Conservation (phyloP, 2,888 invertebrate genomes). For the Eueremaeus valkanovi region DNA sequence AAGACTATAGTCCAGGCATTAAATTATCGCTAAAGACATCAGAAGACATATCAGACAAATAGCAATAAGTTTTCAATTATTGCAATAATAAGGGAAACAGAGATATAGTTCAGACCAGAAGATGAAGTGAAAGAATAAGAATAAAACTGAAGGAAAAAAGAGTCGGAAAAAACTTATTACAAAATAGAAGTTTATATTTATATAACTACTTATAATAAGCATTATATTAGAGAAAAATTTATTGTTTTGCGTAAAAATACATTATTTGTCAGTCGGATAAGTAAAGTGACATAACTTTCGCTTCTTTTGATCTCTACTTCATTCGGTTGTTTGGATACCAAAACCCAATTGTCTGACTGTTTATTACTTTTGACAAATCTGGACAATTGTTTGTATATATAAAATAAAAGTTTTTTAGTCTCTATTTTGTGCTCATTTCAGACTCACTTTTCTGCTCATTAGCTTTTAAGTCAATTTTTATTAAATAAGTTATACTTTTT, state of each 20-base stretch:
- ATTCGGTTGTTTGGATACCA: background rate
- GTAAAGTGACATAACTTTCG: background rate
- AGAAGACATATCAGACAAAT: background rate
- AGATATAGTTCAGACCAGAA: too few relatives aligned
- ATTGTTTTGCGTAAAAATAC: background rate
- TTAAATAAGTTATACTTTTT: background rate
- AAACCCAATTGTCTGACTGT: background rate
- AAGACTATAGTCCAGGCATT: background rate
- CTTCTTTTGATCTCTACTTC: background rate
- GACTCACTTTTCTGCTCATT: background rate
- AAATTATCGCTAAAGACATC: background rate
- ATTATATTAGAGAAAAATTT: too few relatives aligned
- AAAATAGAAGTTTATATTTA: too few relatives aligned
- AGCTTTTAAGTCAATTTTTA: background rate
- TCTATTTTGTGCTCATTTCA: background rate
- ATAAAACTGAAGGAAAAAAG: background rate
- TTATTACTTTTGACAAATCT: conserved; percentile 9
- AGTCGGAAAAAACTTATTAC: background rate
- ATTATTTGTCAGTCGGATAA: background rate
- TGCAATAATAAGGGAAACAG: background rate
- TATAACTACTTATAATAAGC: background rate
- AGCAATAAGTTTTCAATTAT: conserved; percentile 10
- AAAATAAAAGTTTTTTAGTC: background rate
- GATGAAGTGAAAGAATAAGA: background rate
- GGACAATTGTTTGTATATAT: background rate